Percentiles rank a stretch among this genome's conserved stretches.
Evolutionary conservation across 2,113 vertebrate genomes (phyloP).

Genomic region (Vanacampus margaritifer): DNA sequence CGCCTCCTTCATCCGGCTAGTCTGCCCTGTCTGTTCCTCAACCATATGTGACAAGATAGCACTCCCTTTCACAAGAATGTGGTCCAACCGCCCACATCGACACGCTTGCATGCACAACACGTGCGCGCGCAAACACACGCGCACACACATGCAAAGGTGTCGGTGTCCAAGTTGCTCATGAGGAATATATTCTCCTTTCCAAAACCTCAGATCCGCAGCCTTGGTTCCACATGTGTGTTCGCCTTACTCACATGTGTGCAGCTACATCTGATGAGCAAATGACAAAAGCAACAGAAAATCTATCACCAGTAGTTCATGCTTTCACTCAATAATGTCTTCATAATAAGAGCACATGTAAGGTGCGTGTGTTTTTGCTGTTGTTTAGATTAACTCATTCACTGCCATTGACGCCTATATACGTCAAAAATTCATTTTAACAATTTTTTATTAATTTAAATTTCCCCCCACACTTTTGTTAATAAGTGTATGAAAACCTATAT

Average conservation of each 20-base stretch:
- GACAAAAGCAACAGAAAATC: background rate
- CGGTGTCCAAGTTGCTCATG: conserved; percentile 33
- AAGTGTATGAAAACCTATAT: too few relatives aligned
- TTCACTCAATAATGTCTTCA: conserved; percentile 14
- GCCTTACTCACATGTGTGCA: background rate
- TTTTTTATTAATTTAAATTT: too few relatives aligned
- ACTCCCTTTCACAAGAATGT: conserved; percentile 67
- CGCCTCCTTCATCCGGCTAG: conserved; percentile 43
- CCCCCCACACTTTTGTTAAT: too few relatives aligned
- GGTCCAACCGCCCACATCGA: conserved; percentile 50
- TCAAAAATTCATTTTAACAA: too few relatives aligned
- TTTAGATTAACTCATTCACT: too few relatives aligned
- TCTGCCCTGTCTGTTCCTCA: conserved; percentile 47
- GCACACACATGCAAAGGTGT: conserved; percentile 12
- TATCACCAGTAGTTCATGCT: conserved; percentile 16
- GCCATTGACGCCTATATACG: too few relatives aligned
- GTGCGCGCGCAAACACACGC: conserved; percentile 6
- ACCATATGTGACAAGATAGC: conserved; percentile 53
- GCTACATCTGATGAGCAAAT: conserved; percentile 17
- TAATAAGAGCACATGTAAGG: background rate
- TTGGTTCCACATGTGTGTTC: conserved; percentile 32
- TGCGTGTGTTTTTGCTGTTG: background rate
- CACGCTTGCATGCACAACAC: conserved; percentile 13
- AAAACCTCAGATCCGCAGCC: conserved; percentile 22
- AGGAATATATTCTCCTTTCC: conserved; percentile 40